phyloP scores from a whole-genome alignment of 2,797 vertebrate genomes.

The Novumbra hubbsi region DNA sequence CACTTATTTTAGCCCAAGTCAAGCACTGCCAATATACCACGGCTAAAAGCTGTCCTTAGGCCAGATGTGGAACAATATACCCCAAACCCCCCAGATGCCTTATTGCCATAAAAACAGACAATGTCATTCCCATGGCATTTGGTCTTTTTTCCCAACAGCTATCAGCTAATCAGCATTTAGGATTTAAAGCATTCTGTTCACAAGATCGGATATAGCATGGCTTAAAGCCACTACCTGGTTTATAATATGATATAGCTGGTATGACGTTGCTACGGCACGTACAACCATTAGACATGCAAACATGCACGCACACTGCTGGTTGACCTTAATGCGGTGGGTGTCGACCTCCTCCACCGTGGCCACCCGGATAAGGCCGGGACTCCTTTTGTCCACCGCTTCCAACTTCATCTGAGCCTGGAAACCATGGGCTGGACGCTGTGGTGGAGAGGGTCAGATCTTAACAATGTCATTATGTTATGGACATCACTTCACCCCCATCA shows the following conservation, averaged over 20 bases:
- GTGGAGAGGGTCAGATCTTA: slow-evolving; percentile 13
- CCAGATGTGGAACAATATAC: too few relatives aligned
- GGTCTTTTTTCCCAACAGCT: too few relatives aligned
- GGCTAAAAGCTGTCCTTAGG: too few relatives aligned
- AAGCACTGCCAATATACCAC: too few relatives aligned
- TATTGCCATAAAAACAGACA: too few relatives aligned
- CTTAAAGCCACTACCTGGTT: too few relatives aligned
- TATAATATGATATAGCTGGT: slow-evolving; percentile 13
- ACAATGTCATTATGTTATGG: neutral
- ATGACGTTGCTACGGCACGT: neutral
- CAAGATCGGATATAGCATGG: too few relatives aligned
- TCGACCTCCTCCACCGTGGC: slow-evolving; percentile 92
- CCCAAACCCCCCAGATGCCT: too few relatives aligned
- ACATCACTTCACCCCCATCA: neutral
- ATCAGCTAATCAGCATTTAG: too few relatives aligned
- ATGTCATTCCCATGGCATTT: too few relatives aligned
- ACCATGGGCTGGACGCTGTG: slow-evolving; percentile 84
- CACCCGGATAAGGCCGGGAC: slow-evolving; percentile 88
- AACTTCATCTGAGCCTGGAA: slow-evolving; percentile 95
- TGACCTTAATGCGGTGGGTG: slow-evolving; percentile 91
- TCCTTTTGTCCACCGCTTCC: slow-evolving; percentile 92
- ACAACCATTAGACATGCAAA: neutral
- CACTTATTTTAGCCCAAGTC: too few relatives aligned
- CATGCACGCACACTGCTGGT: neutral
- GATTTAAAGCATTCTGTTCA: too few relatives aligned